These are phyloP conservation scores for Capitella teleta DNA, from an alignment of 1,140 invertebrate species.

Conservation along the genomic window DNA sequence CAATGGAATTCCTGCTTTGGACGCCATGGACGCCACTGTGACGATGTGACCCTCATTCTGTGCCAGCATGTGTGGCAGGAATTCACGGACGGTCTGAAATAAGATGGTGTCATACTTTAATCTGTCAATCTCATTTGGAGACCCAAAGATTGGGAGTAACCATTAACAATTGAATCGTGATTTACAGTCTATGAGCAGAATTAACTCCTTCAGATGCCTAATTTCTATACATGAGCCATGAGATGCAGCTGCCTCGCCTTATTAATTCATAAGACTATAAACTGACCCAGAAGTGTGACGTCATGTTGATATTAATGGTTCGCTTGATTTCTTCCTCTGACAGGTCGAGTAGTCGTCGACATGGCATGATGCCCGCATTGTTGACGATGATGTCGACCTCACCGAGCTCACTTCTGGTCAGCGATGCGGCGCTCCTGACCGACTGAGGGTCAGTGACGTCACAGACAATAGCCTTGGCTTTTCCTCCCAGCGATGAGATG, in stretches of 20 bases:
- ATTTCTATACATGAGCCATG: too few species aligned
- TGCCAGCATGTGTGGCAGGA: slow-evolving; percentile 68
- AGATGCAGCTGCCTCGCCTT: too few species aligned
- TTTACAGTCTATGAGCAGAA: too few species aligned
- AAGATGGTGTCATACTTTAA: too few species aligned
- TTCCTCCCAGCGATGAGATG: slow-evolving; percentile 13
- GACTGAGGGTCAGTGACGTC: slow-evolving; percentile 27
- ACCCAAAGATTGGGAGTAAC: too few species aligned
- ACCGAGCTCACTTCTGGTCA: slow-evolving; percentile 62
- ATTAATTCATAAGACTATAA: too few species aligned
- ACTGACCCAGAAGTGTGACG: slow-evolving; percentile 58
- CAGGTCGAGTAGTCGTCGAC: slow-evolving; percentile 65
- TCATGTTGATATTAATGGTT: slow-evolving; percentile 54
- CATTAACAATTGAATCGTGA: too few species aligned
- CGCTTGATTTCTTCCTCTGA: slow-evolving; percentile 56
- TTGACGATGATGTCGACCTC: slow-evolving; percentile 78
- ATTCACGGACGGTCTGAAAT: slow-evolving; percentile 49
- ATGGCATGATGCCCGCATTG: slow-evolving; percentile 83
- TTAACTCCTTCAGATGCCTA: too few species aligned
- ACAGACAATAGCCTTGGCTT: slow-evolving; percentile 23
- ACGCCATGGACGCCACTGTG: slow-evolving; percentile 85
- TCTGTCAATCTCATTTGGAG: too few species aligned
- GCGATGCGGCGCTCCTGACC: slow-evolving; percentile 18
- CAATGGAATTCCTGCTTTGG: slow-evolving; percentile 56
- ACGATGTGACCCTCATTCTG: slow-evolving; percentile 83